Evolutionary conservation across 2,113 vertebrate genomes (phyloP), one percentile per base, ranked within the genome.

Genomic region (Sander vitreus): DNA sequence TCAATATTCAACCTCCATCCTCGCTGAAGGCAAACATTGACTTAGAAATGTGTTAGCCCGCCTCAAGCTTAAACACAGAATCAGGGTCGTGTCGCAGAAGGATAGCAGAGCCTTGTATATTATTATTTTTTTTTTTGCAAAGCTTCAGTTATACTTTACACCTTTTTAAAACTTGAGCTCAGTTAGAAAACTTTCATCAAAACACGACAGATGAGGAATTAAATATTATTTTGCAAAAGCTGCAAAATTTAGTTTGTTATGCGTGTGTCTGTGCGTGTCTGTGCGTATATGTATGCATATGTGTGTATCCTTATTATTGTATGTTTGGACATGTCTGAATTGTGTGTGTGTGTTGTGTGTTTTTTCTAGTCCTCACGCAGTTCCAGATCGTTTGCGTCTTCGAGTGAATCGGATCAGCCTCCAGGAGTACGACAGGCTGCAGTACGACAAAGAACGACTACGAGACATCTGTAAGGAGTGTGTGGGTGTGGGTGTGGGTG

Each of bases 401-500:
- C 95, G 98, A 48, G 98, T 99, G 88, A 99, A 99, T 91, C 95
- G 97, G 79, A 97, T 99, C 93, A 94, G 96, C 91, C 96, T 99
- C 21, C 97, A 97, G 75, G 98, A 99, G 73, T 99, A 99, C 1
- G 98, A 99, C 95, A 95, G 94, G 21, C 96, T 99, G 71, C 97
- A 98, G 92, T 98, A 97, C 0, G 97, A 99, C 95, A 99, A 99
- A 83, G 98, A 99, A 48, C 97, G 97, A 0, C 96, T 99, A 12
- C 96, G 97, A 45, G 98, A 99, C 94, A 96, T 96, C 80, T 99
- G 98, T 99, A 93, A 98, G 98, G 25, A 43, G n/a, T 66, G 36
- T n/a, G 33, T 62, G 33, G 21, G 18, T 21, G 15, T 30, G 14
- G 4, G 57, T 18, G 57, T 59, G 57, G 15, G 55, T 0, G 36